Conservation (phyloP, 1,140 invertebrate genomes). For the Scylla paramamosain region DNA sequence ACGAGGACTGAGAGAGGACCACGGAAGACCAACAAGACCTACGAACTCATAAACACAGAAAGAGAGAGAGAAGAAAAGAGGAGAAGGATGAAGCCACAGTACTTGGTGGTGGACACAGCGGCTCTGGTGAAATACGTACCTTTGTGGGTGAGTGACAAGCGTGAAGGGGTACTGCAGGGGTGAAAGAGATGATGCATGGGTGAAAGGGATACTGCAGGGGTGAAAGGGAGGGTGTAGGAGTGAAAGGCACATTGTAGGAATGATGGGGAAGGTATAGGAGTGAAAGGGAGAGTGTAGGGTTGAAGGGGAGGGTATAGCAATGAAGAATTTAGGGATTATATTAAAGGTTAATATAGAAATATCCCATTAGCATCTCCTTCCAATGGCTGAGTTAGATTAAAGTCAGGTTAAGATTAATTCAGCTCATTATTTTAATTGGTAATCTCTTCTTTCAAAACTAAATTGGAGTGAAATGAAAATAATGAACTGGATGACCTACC, state of each 20-base stretch:
- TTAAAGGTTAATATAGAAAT: too few species aligned
- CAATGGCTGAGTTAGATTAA: too few species aligned
- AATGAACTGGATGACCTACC: too few species aligned
- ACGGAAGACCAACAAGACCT: background rate
- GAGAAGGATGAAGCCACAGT: slow-evolving; percentile 43
- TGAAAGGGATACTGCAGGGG: too few species aligned
- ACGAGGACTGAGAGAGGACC: background rate
- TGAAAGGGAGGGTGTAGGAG: background rate
- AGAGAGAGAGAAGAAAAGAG: background rate
- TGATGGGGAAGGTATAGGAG: too few species aligned
- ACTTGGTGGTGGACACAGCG: slow-evolving; percentile 72
- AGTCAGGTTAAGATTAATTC: too few species aligned
- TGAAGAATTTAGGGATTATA: too few species aligned
- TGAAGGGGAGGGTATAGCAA: background rate
- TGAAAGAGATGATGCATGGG: background rate
- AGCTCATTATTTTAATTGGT: too few species aligned
- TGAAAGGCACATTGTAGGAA: background rate
- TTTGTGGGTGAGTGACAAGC: slow-evolving; percentile 24
- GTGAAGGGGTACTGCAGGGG: background rate
- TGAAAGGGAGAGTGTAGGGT: background rate
- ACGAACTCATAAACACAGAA: background rate
- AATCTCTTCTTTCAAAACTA: too few species aligned
- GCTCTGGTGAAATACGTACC: slow-evolving; percentile 67
- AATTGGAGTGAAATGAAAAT: too few species aligned
- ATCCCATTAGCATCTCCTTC: too few species aligned